Evolutionary conservation across 2,888 invertebrate genomes (phyloP).

Genomic region (Drosophila colorata): DNA sequence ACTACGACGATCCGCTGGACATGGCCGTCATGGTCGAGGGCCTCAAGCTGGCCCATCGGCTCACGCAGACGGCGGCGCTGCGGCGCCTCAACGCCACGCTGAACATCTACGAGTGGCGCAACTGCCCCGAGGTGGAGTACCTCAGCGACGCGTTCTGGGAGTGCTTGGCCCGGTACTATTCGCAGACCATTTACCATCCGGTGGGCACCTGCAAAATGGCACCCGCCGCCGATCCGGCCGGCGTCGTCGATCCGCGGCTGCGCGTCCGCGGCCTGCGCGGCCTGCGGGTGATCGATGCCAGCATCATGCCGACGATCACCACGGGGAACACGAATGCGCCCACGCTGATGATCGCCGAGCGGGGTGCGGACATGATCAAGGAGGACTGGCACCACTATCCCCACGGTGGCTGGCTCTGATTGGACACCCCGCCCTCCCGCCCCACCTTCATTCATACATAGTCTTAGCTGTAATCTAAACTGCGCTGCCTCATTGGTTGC

Average conservation of each 20-base stretch:
- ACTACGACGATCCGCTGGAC: constrained; percentile 91
- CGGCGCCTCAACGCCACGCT: constrained; percentile 87
- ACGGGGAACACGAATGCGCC: constrained; percentile 94
- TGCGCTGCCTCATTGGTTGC: too few relatives aligned
- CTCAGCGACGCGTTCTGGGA: constrained; percentile 91
- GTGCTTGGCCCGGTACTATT: constrained; percentile 91
- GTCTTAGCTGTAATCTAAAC: too few relatives aligned
- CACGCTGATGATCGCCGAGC: constrained; percentile 93
- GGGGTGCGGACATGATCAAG: constrained; percentile 93
- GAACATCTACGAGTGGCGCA: constrained; percentile 89
- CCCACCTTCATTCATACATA: too few relatives aligned
- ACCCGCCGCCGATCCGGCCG: constrained; percentile 87
- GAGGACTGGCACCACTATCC: constrained; percentile 87
- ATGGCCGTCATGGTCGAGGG: constrained; percentile 91
- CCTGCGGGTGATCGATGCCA: constrained; percentile 92
- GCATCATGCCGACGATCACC: constrained; percentile 92
- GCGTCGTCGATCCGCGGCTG: constrained; percentile 90
- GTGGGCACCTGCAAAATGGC: constrained; percentile 94
- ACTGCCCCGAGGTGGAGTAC: constrained; percentile 88
- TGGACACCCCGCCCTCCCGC: too few relatives aligned
- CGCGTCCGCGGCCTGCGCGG: constrained; percentile 89
- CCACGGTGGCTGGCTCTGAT: constrained; percentile 60
- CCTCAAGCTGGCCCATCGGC: constrained; percentile 88
- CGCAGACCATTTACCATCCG: constrained; percentile 93
- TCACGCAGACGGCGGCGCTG: constrained; percentile 88